phyloP scores from a whole-genome alignment of 1,140 invertebrate species.

The Dryas iulia region DNA sequence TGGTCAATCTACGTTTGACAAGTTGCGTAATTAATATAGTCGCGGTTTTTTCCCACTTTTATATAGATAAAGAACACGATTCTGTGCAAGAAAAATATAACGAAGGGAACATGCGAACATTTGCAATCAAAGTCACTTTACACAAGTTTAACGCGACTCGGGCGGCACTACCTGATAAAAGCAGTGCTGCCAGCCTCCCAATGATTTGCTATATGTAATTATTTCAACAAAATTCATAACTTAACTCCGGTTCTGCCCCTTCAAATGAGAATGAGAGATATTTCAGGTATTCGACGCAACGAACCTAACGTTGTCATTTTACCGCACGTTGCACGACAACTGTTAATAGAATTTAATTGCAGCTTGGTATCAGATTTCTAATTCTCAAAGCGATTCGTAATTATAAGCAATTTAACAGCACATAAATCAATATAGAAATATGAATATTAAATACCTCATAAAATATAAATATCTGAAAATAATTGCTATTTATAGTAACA shows the following conservation, averaged over 20 bases:
- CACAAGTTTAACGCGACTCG: slow-evolving; percentile 53
- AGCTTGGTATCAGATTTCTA: slow-evolving; percentile 44
- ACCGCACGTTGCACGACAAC: slow-evolving; percentile 60
- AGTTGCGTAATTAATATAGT: slow-evolving; percentile 61
- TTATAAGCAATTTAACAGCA: slow-evolving; percentile 42
- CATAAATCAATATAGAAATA: slow-evolving; percentile 40
- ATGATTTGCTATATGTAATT: slow-evolving; percentile 50
- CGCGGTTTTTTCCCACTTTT: no score
- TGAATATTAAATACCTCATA: slow-evolving; percentile 27
- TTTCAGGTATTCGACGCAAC: slow-evolving; percentile 43
- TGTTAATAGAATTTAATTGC: slow-evolving; percentile 76
- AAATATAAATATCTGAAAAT: slow-evolving; percentile 12
- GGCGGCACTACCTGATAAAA: slow-evolving; percentile 49
- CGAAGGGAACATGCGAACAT: slow-evolving; percentile 46
- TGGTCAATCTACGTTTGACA: slow-evolving; percentile 63
- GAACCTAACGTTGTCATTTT: slow-evolving; percentile 55
- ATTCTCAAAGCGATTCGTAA: slow-evolving; percentile 44
- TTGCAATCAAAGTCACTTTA: slow-evolving; percentile 50
- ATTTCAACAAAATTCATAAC: slow-evolving; percentile 70
- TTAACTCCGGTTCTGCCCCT: slow-evolving; percentile 39
- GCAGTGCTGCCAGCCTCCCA: slow-evolving; percentile 38
- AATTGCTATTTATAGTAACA: slow-evolving; percentile 9
- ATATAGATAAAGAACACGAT: slow-evolving; percentile 40
- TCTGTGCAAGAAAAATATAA: slow-evolving; percentile 48
- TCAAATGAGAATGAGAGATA: slow-evolving; percentile 71